Conservation (phyloP, 2,797 vertebrate genomes). For the Luscinia luscinia region DNA sequence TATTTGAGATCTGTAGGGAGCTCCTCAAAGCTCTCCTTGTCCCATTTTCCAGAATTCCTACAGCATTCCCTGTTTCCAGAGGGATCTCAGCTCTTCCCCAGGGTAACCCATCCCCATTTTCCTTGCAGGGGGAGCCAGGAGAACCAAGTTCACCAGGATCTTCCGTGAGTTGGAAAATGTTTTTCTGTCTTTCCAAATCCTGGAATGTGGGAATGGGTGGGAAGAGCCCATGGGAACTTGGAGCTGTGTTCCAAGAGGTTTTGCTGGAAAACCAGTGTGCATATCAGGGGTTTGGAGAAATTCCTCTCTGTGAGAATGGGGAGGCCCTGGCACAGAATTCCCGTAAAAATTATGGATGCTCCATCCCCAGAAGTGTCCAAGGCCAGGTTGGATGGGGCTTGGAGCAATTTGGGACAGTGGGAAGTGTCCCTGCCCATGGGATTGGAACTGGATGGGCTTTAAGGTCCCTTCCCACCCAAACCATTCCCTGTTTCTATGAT, state of each 20-base stretch:
- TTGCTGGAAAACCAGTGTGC: not conserved
- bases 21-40: not conserved
- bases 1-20: not conserved
- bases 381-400: accelerated
- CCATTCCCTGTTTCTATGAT: not conserved
- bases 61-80: not conserved
- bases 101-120: not conserved
- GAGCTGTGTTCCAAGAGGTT: not conserved
- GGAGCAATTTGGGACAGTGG: not conserved
- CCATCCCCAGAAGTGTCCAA: not conserved
- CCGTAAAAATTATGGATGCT: not conserved
- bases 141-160: slow-evolving; percentile 83
- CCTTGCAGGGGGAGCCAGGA: slow-evolving; percentile 85
- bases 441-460: not conserved
- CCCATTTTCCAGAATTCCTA: not conserved
- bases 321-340: not conserved
- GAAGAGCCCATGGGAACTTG: accelerated
- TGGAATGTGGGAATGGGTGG: not conserved
- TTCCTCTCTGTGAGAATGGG: not conserved
- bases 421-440: not conserved
- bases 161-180: slow-evolving; percentile 70
- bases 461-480: not conserved
- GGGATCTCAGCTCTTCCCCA: not conserved
- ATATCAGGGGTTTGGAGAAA: not conserved
- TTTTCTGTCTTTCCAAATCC: not conserved